phyloP scores from a whole-genome alignment of 1,140 invertebrate genomes.

The Polypedilum vanderplanki region DNA sequence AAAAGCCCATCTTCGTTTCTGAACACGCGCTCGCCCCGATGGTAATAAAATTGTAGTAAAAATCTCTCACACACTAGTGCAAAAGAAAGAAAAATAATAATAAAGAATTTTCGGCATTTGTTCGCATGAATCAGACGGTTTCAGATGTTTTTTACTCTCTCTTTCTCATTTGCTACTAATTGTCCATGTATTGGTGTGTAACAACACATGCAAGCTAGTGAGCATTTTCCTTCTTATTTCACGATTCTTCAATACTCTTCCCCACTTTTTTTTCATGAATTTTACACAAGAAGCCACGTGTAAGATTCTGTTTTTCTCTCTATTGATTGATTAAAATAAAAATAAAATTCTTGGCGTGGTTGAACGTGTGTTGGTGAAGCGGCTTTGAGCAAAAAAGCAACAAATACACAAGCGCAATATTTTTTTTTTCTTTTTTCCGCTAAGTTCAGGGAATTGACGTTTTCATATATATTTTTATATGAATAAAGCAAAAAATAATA shows the following conservation, averaged over 20 bases:
- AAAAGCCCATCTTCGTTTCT: constrained; percentile 11
- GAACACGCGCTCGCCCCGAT: constrained; percentile 15
- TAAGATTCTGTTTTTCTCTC: constrained; percentile 23
- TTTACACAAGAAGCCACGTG: constrained; percentile 22
- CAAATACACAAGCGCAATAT: constrained; percentile 12
- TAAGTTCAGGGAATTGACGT: constrained; percentile 16
- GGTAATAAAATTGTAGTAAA: constrained; percentile 19
- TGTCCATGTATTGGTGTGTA: too few species aligned
- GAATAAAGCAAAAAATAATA: not conserved
- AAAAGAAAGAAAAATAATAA: not conserved
- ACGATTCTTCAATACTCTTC: not conserved
- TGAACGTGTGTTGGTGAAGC: not conserved
- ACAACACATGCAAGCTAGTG: not conserved
- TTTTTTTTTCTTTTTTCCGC: not conserved
- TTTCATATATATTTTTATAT: not conserved
- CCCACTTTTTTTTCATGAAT: not conserved
- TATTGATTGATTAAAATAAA: constrained; percentile 29
- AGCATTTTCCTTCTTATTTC: not conserved
- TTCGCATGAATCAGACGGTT: constrained; percentile 10
- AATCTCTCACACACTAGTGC: constrained; percentile 9
- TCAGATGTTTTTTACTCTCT: not conserved
- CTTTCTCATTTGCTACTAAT: too few species aligned
- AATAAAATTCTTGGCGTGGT: constrained; percentile 1
- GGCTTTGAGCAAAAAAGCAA: constrained; percentile 10
- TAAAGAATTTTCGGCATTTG: constrained; percentile 1